Base-by-base conservation (phyloP, 2,113 vertebrate genomes). In the Apodemus speciosus region DNA sequence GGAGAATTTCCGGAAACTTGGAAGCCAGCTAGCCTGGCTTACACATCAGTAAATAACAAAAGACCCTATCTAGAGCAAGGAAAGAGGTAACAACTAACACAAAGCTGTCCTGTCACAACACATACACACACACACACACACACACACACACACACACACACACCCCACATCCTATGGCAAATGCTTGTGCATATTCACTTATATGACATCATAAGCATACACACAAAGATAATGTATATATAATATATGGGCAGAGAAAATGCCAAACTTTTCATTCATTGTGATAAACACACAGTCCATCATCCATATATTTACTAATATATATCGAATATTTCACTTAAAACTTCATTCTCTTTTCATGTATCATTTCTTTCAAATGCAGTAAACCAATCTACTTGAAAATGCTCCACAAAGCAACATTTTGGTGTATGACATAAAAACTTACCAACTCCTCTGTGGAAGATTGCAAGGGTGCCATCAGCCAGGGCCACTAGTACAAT, bases 391-490 rank as follows among this genome's bases (percentile, higher is more conserved):
- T 51, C 60, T 94, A 23, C 66, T 93, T 62, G 60, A 62, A 62
- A 62, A 62, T 62, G 25, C 60, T 62, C 60, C 10, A 25, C 25
- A 62, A 92, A 90, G 62, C 18, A 92, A 88, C 18, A 69, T 14
- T 18, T n/a, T n/a, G 35, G 60, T 6, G 2, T 3, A 53, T 9
- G 60, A 80, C 20, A 35, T 83, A 62, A 83, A 30, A 10, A 92
- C 96, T 96, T 62, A 99, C 99, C 99, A 62, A 98, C 98, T 97
- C 99, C 99, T 98, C 99, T 98, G 98, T 99, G 99, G 97, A 99
- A 99, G 96, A 99, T 99, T 2, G 99, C 99, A 23, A 99, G 97
- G 0, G 99, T 99, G 94, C 99, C 99, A 69, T 99, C 99, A 51
- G 99, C 99, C 85, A 99, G 98, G 35, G 99, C 99, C 80, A 99